Percentiles rank a stretch among this genome's conserved stretches.
Conservation (phyloP, 1,140 invertebrate species). For the Drosophila willistoni region DNA sequence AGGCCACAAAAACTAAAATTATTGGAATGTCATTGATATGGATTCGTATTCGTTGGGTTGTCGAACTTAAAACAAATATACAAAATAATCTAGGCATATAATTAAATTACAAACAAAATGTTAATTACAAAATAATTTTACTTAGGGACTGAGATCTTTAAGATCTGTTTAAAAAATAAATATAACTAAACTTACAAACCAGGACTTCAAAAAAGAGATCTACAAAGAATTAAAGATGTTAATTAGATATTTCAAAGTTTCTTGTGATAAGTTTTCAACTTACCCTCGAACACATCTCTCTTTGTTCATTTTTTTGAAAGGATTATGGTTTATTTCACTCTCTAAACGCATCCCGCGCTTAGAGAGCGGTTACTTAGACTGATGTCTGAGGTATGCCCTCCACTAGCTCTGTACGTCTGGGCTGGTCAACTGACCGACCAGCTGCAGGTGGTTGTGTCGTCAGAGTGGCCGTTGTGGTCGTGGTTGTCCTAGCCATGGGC, state of each 20-base stretch:
- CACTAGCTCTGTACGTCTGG: slow-evolving; percentile 74
- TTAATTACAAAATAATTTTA: slow-evolving; percentile 12
- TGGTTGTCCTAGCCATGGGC: slow-evolving; percentile 65
- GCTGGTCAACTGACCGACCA: slow-evolving; percentile 29
- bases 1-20: slow-evolving; percentile 31
- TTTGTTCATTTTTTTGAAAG: slow-evolving; percentile 22
- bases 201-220: slow-evolving; percentile 2
- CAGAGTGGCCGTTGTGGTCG: slow-evolving; percentile 69
- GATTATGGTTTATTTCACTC: slow-evolving; percentile 42
- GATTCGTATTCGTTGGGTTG: slow-evolving; percentile 82
- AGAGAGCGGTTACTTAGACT: slow-evolving; percentile 82
- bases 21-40: slow-evolving; percentile 81
- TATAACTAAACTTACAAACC: slow-evolving; percentile 23
- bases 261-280: neutral
- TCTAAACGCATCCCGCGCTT: slow-evolving; percentile 71
- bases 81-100: slow-evolving; percentile 16
- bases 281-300: slow-evolving; percentile 7
- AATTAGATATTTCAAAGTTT: neutral
- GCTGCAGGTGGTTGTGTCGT: slow-evolving; percentile 46
- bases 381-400: slow-evolving; percentile 82
- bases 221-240: neutral
- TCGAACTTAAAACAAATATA: slow-evolving; percentile 54
- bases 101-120: slow-evolving; percentile 8
- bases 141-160: slow-evolving; percentile 56
- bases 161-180: slow-evolving; percentile 53